phyloP scores from a whole-genome alignment of 2,888 invertebrate genomes.

The Ophion obscuratus region DNA sequence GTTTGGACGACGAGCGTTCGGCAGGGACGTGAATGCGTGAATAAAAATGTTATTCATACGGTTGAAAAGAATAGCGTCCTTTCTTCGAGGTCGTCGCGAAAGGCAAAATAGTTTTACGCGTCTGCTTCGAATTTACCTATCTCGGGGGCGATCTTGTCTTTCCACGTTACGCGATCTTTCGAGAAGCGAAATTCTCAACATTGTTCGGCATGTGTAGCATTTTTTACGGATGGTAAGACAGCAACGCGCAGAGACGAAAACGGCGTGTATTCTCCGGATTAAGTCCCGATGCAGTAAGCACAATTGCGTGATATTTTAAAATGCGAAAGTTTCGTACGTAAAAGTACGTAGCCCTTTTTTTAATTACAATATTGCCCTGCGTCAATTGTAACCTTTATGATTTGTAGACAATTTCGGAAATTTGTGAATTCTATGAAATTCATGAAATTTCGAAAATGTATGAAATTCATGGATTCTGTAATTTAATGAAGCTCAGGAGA shows the following conservation, averaged over 20 bases:
- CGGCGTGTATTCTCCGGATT: too few species aligned
- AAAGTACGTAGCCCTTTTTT: too few species aligned
- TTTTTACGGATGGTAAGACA: neutral
- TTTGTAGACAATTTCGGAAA: neutral
- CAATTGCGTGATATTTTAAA: too few species aligned
- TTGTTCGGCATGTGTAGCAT: neutral
- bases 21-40: constrained; percentile 15
- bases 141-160: neutral
- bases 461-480: too few species aligned
- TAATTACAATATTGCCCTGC: too few species aligned
- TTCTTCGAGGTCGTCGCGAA: neutral
- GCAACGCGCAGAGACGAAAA: too few species aligned
- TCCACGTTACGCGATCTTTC: neutral
- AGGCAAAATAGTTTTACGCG: neutral
- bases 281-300: too few species aligned
- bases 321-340: too few species aligned
- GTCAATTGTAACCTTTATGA: neutral
- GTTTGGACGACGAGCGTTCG: neutral
- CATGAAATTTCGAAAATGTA: neutral
- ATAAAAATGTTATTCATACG: constrained; percentile 21
- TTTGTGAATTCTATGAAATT: too few species aligned
- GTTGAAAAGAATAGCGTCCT: constrained; percentile 3
- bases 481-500: too few species aligned
- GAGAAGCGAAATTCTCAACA: neutral
- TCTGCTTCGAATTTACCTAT: constrained; percentile 1